Evolutionary conservation across 2,888 invertebrate genomes (phyloP), one percentile per base, ranked within the genome.

Genomic region (Priocnemis perturbator): DNA sequence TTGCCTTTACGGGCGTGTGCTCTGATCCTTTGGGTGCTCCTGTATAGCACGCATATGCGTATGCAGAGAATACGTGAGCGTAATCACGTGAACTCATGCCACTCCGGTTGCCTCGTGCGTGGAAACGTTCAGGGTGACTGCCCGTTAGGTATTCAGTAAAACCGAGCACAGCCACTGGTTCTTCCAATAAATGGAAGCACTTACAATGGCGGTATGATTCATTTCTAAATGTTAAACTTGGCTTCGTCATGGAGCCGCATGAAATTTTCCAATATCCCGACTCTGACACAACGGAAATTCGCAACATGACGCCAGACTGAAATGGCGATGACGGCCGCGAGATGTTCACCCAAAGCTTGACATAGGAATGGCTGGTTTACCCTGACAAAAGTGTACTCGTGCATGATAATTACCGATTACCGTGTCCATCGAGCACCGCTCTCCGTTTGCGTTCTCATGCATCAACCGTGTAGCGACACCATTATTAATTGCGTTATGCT

Each of bases 61-160:
- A 70, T 21, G 62, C 48, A 64, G 66, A 58, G 56, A 60, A 64
- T 45, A 55, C 21, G 21, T 45, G 37, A 44, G 17, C 11, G 44
- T 44, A 58, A 63, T 66, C 65, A 48, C 69, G 73, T 76, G 66
- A 68, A 65, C 56, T 63, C 69, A 69, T 17, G 62, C 59, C 57
- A 67, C 37, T 37, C 37, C 37, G 37, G 74, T 72, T 74, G 71
- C 73, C 73, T 71, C 71, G 77, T 66, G 70, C 76, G 79, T 84
- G 76, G 77, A 79, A 77, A 74, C 81, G 88, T 88, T 87, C 86
- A 85, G 87, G 88, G 85, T 87, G 88, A 87, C 84, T 76, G 87
- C 85, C 63, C 81, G 72, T 81, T 79, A 82, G 87, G 87, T 87
- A 88, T 88, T 76, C 74, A 77, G 76, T 81, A 73, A 81, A 83